Percentiles rank a stretch among this genome's conserved stretches.
These are phyloP conservation scores for Perdix hodgsoniae DNA, from an alignment of 2,797 vertebrate genomes.

Conservation along the genomic window DNA sequence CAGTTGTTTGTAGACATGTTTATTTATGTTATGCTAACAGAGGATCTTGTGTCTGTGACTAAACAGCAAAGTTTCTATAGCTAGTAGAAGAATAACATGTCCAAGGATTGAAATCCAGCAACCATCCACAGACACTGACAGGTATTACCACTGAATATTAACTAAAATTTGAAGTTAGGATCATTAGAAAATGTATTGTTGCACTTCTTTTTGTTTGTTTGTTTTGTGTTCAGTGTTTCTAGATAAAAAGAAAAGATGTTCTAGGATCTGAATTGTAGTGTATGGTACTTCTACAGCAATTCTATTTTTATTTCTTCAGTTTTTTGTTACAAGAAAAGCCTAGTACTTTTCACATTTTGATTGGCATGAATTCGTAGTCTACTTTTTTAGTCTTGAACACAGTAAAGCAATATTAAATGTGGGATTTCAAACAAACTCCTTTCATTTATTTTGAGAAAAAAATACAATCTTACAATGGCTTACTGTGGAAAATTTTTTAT, in stretches of 20 bases:
- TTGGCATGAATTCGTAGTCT: neutral
- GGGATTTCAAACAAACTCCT: neutral
- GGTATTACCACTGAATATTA: slow-evolving; percentile 73
- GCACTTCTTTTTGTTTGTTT: slow-evolving; percentile 41
- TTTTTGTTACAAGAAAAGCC: slow-evolving; percentile 47
- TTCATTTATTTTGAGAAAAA: neutral
- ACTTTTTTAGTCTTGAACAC: neutral
- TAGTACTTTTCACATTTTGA: neutral
- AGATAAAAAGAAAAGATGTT: neutral
- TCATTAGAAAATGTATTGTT: slow-evolving; percentile 26
- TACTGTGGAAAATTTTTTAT: neutral
- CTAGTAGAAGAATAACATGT: slow-evolving; percentile 79
- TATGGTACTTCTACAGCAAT: neutral
- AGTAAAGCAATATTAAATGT: neutral
- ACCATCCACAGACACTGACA: slow-evolving; percentile 84
- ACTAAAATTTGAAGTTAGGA: slow-evolving; percentile 14
- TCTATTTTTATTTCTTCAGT: slow-evolving; percentile 57
- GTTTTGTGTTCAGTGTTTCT: slow-evolving; percentile 51
- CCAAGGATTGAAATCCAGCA: slow-evolving; percentile 84
- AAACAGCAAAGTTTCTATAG: slow-evolving; percentile 79
- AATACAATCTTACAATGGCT: neutral
- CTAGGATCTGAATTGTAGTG: neutral
- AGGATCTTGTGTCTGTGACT: slow-evolving; percentile 75
- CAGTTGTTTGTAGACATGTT: slow-evolving; percentile 44
- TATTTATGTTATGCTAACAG: slow-evolving; percentile 70